Evolutionary conservation across 2,113 vertebrate species (phyloP).

Genomic region (Toxostoma redivivum): DNA sequence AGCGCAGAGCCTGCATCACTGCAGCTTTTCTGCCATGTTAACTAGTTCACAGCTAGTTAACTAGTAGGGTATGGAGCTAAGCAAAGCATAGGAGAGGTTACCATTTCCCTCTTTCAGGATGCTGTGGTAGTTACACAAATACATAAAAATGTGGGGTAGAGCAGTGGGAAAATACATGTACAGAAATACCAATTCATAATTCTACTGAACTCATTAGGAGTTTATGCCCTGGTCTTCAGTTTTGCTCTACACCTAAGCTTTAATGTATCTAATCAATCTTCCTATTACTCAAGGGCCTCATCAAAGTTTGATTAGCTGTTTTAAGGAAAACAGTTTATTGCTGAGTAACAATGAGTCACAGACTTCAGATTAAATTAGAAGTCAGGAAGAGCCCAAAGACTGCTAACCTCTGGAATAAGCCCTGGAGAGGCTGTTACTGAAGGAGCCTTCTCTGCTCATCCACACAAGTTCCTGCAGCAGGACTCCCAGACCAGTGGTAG

Average conservation of each 20-base stretch:
- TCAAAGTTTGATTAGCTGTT: background rate
- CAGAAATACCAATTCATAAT: background rate
- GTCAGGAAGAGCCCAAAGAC: background rate
- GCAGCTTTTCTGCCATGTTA: background rate
- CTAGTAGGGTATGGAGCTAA: background rate
- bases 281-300: background rate
- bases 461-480: background rate
- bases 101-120: background rate
- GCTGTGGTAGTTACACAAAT: background rate
- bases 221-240: background rate
- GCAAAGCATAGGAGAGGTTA: background rate
- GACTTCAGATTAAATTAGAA: background rate
- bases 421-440: background rate
- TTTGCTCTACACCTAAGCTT: background rate
- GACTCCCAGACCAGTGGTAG: background rate
- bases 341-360: background rate
- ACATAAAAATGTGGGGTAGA: background rate
- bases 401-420: background rate
- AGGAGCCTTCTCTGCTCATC: background rate
- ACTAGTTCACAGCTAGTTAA: no score
- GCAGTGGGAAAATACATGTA: background rate
- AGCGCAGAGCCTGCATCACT: background rate
- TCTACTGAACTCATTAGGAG: background rate
- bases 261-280: background rate
- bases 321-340: background rate